Conservation (phyloP, 2,888 invertebrate genomes). For the Tillus elongatus region DNA sequence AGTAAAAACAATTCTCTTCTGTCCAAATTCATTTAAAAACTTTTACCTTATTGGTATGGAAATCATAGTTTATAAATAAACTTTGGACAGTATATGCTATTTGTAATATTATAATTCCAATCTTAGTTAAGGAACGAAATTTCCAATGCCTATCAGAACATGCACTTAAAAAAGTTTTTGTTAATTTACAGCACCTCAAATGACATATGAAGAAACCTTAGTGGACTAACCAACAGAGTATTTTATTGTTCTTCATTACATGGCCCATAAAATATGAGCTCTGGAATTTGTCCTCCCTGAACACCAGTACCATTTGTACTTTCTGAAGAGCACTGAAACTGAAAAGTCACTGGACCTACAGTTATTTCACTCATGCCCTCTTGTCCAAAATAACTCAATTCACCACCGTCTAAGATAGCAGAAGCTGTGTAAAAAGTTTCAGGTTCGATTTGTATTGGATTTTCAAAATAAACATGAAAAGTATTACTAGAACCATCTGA, state of each 20-base stretch:
- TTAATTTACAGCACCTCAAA: too few species aligned
- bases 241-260: conserved; percentile 45
- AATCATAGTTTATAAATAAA: too few species aligned
- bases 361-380: conserved; percentile 93
- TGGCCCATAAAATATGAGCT: conserved; percentile 90
- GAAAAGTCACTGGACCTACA: conserved; percentile 88
- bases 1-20: too few species aligned
- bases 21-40: too few species aligned
- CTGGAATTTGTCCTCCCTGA: conserved; percentile 95
- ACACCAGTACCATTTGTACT: conserved; percentile 97
- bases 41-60: too few species aligned
- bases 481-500: conserved; percentile 95
- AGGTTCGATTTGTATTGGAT: conserved; percentile 82
- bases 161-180: too few species aligned
- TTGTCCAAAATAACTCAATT: conserved; percentile 93
- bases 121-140: too few species aligned
- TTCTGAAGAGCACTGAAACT: conserved; percentile 94
- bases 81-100: too few species aligned
- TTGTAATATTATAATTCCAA: too few species aligned
- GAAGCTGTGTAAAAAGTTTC: conserved; percentile 93
- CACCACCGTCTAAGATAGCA: conserved; percentile 87
- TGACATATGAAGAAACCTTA: too few species aligned
- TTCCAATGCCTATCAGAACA: too few species aligned
- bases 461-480: conserved; percentile 80
- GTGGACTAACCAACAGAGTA: too few species aligned